Conservation (phyloP, 2,888 invertebrate genomes). For the Biston stratarius region DNA sequence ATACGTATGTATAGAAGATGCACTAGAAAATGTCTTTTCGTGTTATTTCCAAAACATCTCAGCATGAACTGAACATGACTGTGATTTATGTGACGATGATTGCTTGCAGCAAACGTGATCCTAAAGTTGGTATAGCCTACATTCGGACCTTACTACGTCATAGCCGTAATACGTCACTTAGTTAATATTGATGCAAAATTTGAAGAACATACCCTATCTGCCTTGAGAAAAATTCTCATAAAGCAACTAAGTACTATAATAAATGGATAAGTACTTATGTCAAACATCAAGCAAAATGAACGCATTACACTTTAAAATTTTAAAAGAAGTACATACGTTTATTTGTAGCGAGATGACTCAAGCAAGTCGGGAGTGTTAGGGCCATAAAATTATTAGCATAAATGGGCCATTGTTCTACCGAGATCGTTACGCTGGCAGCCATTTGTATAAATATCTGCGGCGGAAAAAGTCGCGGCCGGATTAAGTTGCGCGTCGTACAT, state of each 20-base stretch:
- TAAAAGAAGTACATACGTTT: conserved; percentile 33
- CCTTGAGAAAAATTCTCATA: neutral
- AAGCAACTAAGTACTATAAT: neutral
- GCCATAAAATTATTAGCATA: conserved; percentile 50
- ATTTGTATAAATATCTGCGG: conserved; percentile 71
- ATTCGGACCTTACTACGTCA: too few relatives aligned
- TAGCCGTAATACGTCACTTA: too few relatives aligned
- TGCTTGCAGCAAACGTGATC: too few relatives aligned
- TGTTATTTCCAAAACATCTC: too few relatives aligned
- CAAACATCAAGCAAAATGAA: neutral
- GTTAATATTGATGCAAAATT: too few relatives aligned
- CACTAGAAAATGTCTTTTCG: too few relatives aligned
- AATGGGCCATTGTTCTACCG: conserved; percentile 56
- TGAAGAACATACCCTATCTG: too few relatives aligned
- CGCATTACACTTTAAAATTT: conserved; percentile 6
- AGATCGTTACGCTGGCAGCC: conserved; percentile 59
- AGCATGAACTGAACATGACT: too few relatives aligned
- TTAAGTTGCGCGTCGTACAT: conserved; percentile 82
- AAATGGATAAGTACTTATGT: too few relatives aligned
- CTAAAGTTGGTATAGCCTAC: too few relatives aligned
- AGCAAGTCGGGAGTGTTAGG: conserved; percentile 43
- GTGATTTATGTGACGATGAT: too few relatives aligned
- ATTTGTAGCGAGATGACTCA: conserved; percentile 45
- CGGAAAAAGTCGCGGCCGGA: conserved; percentile 75
- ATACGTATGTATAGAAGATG: too few relatives aligned